Base-by-base conservation (phyloP, 2,888 invertebrate genomes). In the Prenolepis imparis region DNA sequence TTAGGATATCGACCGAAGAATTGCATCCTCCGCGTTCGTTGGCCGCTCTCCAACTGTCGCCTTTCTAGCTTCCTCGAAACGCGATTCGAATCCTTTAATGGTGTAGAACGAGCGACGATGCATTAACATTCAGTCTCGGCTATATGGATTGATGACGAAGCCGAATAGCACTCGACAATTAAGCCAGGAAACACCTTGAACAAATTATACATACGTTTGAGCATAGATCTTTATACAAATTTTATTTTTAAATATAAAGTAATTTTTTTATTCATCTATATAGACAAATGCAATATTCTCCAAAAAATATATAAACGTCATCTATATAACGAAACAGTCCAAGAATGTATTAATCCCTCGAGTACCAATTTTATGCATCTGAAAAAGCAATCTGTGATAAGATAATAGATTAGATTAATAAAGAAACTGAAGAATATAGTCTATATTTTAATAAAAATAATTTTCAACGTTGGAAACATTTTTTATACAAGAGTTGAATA, bases 1-100 rank as follows among this genome's bases (percentile, higher is more conserved):
- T 83, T 84, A 82, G 87, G 86, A 90, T 91, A 91, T 91, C 91
- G 90, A 91, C 87, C 91, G 88, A 90, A 85, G 84, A 87, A 86
- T 87, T 91, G 90, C 90, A 90, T 90, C 86, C 89, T 90, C 88
- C 68, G 73, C 32, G 44, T 88, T 83, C 84, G 83, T 81, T 86
- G 83, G 84, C 85, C 82, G 75, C 87, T 83, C 86, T 89, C 88
- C 87, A 86, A 86, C 86, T 83, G 85, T 84, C 84, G 86, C 82
- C 82, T 83, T 86, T 89, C 85, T 85, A 85, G 67, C 83, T 24
- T 24, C 72, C 84, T 86, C 72, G 74, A 85, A 86, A 77, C 85
- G 83, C 70, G 59, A 84, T 84, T 78, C 52, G 15, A 28, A 32
- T 75, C n/a, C n/a, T 44, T 59, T 44, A 21, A 3, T 59, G 21